Evolutionary conservation across 2,113 vertebrate genomes (phyloP).

Genomic region (Meriones unguiculatus): DNA sequence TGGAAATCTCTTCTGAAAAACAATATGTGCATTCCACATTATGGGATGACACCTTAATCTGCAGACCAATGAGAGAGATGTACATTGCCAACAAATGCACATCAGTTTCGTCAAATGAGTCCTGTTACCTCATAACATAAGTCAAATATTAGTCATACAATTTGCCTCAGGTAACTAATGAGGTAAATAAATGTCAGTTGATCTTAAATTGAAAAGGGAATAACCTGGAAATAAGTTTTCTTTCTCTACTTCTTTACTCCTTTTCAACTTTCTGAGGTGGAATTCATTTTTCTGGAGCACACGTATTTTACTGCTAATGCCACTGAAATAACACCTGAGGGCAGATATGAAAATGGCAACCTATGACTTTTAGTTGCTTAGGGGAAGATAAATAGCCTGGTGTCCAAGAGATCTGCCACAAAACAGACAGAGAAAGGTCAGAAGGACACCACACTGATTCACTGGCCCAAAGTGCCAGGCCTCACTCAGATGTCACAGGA

Average conservation of each 20-base stretch:
- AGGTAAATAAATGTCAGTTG: conserved; percentile 68
- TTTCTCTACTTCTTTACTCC: neutral
- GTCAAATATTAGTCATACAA: conserved; percentile 70
- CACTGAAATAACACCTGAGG: conserved; percentile 56
- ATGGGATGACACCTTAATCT: conserved; percentile 37
- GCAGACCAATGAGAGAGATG: conserved; percentile 42
- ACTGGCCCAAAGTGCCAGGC: neutral
- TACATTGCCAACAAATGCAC: conserved; percentile 62
- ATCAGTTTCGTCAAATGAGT: conserved; percentile 33
- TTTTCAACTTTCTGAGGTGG: conserved; percentile 53
- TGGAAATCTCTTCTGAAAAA: conserved; percentile 47
- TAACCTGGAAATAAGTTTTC: neutral
- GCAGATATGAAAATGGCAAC: conserved; percentile 57
- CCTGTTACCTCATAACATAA: conserved; percentile 65
- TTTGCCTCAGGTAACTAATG: conserved; percentile 70
- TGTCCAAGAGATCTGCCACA: neutral
- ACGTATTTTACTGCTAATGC: neutral
- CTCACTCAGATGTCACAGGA: conserved; percentile 28
- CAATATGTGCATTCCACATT: neutral
- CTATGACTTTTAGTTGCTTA: conserved; percentile 49
- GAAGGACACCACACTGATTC: neutral
- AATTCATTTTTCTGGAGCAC: conserved; percentile 59
- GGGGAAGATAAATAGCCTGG: conserved; percentile 1
- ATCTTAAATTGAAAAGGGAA: conserved; percentile 61
- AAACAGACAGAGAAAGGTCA: conserved; percentile 10